Evolutionary conservation across 2,113 vertebrate genomes (phyloP).

Genomic region (Psephotus haematonotus): DNA sequence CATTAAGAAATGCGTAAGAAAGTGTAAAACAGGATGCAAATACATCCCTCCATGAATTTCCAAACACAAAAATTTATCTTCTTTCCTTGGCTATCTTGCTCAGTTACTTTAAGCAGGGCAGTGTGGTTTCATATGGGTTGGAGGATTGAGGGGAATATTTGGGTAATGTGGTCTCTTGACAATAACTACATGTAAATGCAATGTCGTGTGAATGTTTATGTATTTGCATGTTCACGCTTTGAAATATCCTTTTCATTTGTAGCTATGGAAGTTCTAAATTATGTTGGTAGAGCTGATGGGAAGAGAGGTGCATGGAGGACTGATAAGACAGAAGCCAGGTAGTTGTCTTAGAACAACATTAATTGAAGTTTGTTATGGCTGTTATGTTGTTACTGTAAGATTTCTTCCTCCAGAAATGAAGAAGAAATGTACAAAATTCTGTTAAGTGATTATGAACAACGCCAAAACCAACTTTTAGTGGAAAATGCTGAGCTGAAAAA

Average conservation of each 20-base stretch:
- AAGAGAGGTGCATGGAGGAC: slow-evolving; percentile 95
- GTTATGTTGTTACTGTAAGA: slow-evolving; percentile 27
- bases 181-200: background rate
- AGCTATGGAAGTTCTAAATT: slow-evolving; percentile 95
- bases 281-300: slow-evolving; percentile 91
- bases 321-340: slow-evolving; percentile 82
- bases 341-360: slow-evolving; percentile 18
- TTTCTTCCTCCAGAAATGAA: slow-evolving; percentile 83
- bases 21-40: background rate
- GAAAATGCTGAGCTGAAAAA: slow-evolving; percentile 97
- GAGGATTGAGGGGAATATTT: background rate
- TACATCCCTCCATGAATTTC: background rate
- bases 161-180: background rate
- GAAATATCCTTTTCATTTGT: slow-evolving; percentile 47
- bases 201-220: background rate
- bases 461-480: slow-evolving; percentile 86
- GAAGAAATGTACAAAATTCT: slow-evolving; percentile 93
- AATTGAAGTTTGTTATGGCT: background rate
- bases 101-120: background rate
- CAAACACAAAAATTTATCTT: background rate
- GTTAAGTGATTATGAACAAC: slow-evolving; percentile 87
- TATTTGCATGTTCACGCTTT: slow-evolving; percentile 7
- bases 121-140: background rate
- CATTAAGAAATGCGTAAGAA: background rate
- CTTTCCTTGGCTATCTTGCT: background rate